These are phyloP conservation scores for Fabriciana adippe DNA, from an alignment of 2,888 invertebrate species.

Conservation along the genomic window DNA sequence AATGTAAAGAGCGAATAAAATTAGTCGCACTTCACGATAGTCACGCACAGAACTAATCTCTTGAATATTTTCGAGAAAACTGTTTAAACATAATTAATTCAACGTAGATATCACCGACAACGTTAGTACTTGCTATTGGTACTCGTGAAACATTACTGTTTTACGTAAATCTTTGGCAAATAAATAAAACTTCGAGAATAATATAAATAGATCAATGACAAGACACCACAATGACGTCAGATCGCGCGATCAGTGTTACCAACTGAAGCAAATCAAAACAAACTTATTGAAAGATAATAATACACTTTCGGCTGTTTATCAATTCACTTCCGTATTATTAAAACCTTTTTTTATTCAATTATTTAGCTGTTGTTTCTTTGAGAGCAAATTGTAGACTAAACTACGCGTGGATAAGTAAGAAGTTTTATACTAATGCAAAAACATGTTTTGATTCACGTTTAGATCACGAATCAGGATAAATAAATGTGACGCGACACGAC, in stretches of 20 bases:
- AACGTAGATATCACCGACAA: constrained; percentile 36
- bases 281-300: constrained; percentile 37
- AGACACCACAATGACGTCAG: constrained; percentile 59
- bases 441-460: constrained; percentile 57
- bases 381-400: constrained; percentile 46
- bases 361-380: constrained; percentile 32
- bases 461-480: constrained; percentile 34
- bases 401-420: constrained; percentile 29
- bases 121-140: constrained; percentile 26
- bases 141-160: constrained; percentile 31
- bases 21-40: constrained; percentile 26
- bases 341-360: constrained; percentile 5
- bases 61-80: constrained; percentile 29
- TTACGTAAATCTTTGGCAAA: constrained; percentile 47
- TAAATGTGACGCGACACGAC: constrained; percentile 43
- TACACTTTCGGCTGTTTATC: constrained; percentile 34
- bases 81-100: constrained; percentile 33
- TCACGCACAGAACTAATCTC: constrained; percentile 40
- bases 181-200: constrained; percentile 46
- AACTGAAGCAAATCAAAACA: constrained; percentile 57
- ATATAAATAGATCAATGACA: constrained; percentile 69
- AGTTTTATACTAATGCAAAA: constrained; percentile 60
- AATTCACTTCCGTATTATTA: constrained; percentile 28
- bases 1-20: constrained; percentile 18
- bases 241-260: constrained; percentile 68